These are phyloP conservation scores for Dendrolimus kikuchii DNA, from an alignment of 1,140 invertebrate species.

Conservation along the genomic window DNA sequence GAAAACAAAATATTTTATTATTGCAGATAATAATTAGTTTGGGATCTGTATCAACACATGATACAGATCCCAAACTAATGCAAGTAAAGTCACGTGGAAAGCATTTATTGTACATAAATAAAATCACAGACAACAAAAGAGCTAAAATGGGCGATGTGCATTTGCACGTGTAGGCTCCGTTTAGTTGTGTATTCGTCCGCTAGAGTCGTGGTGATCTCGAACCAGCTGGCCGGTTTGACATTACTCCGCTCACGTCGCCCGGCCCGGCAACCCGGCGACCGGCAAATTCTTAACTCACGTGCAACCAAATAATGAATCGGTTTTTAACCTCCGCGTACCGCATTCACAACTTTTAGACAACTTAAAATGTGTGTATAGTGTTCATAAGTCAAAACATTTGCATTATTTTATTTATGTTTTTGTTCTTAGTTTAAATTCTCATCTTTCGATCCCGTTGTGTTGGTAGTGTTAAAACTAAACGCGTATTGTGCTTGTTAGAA, in stretches of 20 bases:
- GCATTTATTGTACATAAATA: no score
- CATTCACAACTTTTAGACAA: conserved; percentile 49
- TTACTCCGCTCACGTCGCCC: conserved; percentile 49
- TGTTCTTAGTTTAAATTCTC: conserved; percentile 33
- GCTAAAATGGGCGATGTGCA: neutral
- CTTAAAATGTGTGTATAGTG: conserved; percentile 35
- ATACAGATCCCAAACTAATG: no score
- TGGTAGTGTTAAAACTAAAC: conserved; percentile 47
- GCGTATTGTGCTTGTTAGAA: conserved; percentile 47
- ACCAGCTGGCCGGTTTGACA: conserved; percentile 67
- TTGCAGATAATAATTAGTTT: no score
- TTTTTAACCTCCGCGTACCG: conserved; percentile 46
- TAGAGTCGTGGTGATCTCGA: conserved; percentile 45
- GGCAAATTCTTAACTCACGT: conserved; percentile 48
- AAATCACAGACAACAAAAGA: no score
- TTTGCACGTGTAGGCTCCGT: conserved; percentile 10
- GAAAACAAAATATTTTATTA: no score
- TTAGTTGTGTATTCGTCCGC: conserved; percentile 61
- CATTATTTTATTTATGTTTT: conserved; percentile 22
- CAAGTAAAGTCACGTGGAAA: no score
- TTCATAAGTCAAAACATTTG: conserved; percentile 11
- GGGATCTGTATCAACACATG: no score
- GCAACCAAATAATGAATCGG: conserved; percentile 39
- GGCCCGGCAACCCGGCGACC: conserved; percentile 30
- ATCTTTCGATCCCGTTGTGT: conserved; percentile 37